Conservation (phyloP, 2,888 invertebrate genomes). For the Megastigmus dorsalis region DNA sequence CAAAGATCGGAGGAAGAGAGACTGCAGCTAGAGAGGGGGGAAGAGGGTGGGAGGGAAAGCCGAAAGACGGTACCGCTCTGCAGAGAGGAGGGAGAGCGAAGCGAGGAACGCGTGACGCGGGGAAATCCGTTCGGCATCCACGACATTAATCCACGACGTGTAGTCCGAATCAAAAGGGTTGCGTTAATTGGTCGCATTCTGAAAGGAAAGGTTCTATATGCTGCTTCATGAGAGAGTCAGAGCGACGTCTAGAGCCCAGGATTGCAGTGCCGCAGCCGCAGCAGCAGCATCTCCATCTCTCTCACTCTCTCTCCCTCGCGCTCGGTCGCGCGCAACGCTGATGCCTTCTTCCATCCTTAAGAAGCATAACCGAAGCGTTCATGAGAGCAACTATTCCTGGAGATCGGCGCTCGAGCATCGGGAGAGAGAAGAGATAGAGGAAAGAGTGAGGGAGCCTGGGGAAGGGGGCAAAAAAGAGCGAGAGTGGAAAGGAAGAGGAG, state of each 20-base stretch:
- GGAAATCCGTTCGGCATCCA: slow-evolving; percentile 41
- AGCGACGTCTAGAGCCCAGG: slow-evolving; percentile 57
- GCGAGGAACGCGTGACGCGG: slow-evolving; percentile 18
- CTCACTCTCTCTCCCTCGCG: too few relatives aligned
- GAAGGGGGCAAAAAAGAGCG: neutral
- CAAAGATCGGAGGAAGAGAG: slow-evolving; percentile 39
- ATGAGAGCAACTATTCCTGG: slow-evolving; percentile 58
- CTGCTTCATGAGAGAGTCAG: too few relatives aligned
- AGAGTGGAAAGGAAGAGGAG: neutral
- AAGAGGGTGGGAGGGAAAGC: too few relatives aligned
- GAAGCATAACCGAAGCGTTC: slow-evolving; percentile 58
- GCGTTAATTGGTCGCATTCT: slow-evolving; percentile 62
- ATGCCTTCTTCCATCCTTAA: slow-evolving; percentile 53
- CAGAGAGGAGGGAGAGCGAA: too few relatives aligned
- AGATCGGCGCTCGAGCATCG: slow-evolving; percentile 51
- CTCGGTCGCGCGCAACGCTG: slow-evolving; percentile 9
- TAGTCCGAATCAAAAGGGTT: slow-evolving; percentile 63
- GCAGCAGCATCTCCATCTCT: too few relatives aligned
- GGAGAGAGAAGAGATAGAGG: slow-evolving; percentile 5
- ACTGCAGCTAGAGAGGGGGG: too few relatives aligned
- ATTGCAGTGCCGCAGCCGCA: too few relatives aligned
- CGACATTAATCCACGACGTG: slow-evolving; percentile 60
- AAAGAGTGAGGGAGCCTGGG: neutral
- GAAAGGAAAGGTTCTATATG: neutral
- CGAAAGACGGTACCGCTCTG: too few relatives aligned